These are phyloP conservation scores for Drosophila takahashii DNA, from an alignment of 1,140 invertebrate species.

Conservation along the genomic window DNA sequence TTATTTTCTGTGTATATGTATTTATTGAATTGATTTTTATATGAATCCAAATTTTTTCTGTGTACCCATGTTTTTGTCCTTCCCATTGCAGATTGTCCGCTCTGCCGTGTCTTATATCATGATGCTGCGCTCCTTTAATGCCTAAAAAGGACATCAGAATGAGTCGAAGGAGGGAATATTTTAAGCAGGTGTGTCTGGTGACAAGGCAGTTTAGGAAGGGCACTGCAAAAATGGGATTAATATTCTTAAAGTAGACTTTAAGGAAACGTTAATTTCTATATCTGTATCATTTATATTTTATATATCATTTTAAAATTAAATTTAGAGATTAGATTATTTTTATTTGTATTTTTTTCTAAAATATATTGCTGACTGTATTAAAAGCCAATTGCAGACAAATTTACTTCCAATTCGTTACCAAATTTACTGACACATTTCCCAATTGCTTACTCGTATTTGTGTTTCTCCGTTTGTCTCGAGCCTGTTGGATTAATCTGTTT, in stretches of 20 bases:
- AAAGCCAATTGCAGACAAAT: not conserved
- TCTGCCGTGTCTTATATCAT: conserved; percentile 70
- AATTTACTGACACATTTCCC: too few relatives aligned
- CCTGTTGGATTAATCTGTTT: conserved; percentile 37
- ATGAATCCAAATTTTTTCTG: too few relatives aligned
- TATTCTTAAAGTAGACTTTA: not conserved
- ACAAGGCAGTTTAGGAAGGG: not conserved
- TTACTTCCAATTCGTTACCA: not conserved
- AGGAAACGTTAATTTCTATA: too few relatives aligned
- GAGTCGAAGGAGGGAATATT: not conserved
- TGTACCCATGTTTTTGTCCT: too few relatives aligned
- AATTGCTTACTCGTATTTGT: not conserved
- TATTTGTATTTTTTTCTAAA: too few relatives aligned
- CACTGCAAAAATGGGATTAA: not conserved
- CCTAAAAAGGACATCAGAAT: conserved; percentile 5
- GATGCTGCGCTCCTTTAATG: conserved; percentile 72
- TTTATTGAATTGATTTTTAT: too few relatives aligned
- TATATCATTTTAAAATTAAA: too few relatives aligned
- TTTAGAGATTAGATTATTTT: too few relatives aligned
- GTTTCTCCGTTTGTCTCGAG: conserved; percentile 15
- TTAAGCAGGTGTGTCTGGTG: not conserved
- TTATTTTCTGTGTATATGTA: too few relatives aligned
- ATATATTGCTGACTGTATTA: not conserved
- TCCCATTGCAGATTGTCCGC: conserved; percentile 56
- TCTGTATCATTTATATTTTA: not conserved